Conservation (phyloP, 2,113 vertebrate genomes). For the Numenius arquata region DNA sequence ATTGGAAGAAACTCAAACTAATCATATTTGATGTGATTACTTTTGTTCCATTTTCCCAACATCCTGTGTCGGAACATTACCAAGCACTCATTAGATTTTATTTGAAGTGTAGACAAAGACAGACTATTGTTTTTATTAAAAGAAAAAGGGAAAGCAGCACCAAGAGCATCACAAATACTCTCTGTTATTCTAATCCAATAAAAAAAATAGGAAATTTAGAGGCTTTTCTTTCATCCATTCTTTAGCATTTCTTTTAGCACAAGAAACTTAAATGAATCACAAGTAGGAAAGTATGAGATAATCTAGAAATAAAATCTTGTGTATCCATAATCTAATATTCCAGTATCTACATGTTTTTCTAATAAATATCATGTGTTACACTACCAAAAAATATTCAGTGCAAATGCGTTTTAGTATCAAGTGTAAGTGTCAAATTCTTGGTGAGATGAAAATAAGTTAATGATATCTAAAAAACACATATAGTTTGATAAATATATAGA, state of each 20-base stretch:
- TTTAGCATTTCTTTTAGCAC: neutral
- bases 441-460: neutral
- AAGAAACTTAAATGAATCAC: neutral
- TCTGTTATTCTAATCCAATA: neutral
- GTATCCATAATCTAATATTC: neutral
- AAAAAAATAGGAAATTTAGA: neutral
- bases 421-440: neutral
- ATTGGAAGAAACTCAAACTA: slow-evolving; percentile 30
- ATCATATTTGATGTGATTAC: neutral
- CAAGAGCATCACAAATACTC: neutral
- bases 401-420: neutral
- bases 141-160: slow-evolving; percentile 12
- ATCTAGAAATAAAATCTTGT: neutral
- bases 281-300: neutral
- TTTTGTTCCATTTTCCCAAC: slow-evolving; percentile 36
- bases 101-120: slow-evolving; percentile 13
- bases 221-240: neutral
- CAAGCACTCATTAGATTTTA: slow-evolving; percentile 31
- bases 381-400: neutral
- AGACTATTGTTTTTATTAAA: neutral
- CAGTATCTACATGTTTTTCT: neutral
- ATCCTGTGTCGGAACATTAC: slow-evolving; percentile 9
- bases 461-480: neutral
- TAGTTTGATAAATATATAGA: neutral
- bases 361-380: neutral